Conservation (phyloP, 2,113 vertebrate species). For the Oncorhynchus nerka region DNA sequence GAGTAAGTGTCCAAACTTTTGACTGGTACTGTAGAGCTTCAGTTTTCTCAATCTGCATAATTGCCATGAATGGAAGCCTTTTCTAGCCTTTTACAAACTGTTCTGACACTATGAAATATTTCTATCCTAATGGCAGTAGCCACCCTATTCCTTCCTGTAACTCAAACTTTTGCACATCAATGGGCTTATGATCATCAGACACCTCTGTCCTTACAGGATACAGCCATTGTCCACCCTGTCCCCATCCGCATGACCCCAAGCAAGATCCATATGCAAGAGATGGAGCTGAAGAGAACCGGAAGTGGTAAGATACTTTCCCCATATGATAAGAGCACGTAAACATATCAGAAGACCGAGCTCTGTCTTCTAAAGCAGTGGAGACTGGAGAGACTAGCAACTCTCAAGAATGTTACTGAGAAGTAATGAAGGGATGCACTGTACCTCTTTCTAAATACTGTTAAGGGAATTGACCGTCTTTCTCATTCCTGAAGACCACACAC, state of each 20-base stretch:
- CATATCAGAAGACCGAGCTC: not conserved
- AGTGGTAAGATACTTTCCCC: conserved; percentile 79
- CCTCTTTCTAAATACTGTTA: not conserved
- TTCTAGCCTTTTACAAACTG: too few relatives aligned
- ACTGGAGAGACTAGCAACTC: not conserved
- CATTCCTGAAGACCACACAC: conserved; percentile 80
- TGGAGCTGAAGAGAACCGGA: conserved; percentile 96
- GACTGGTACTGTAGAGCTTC: too few relatives aligned
- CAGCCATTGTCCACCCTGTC: conserved; percentile 97
- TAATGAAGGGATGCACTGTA: too few relatives aligned
- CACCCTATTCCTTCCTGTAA: too few relatives aligned
- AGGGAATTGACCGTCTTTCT: not conserved
- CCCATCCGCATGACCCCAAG: conserved; percentile 99
- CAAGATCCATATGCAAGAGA: conserved; percentile 99
- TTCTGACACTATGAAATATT: too few relatives aligned
- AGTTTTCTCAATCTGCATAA: too few relatives aligned
- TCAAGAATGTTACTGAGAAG: not conserved
- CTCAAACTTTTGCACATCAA: too few relatives aligned
- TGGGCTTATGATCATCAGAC: not conserved
- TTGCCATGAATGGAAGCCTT: too few relatives aligned
- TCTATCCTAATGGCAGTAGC: too few relatives aligned
- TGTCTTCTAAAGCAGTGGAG: not conserved
- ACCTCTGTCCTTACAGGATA: conserved; percentile 78
- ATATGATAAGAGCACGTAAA: not conserved
- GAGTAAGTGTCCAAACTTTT: too few relatives aligned